Percentiles rank a stretch among this genome's conserved stretches.
phyloP scores from a whole-genome alignment of 2,113 vertebrate species.

The Mormyrus lacerda region DNA sequence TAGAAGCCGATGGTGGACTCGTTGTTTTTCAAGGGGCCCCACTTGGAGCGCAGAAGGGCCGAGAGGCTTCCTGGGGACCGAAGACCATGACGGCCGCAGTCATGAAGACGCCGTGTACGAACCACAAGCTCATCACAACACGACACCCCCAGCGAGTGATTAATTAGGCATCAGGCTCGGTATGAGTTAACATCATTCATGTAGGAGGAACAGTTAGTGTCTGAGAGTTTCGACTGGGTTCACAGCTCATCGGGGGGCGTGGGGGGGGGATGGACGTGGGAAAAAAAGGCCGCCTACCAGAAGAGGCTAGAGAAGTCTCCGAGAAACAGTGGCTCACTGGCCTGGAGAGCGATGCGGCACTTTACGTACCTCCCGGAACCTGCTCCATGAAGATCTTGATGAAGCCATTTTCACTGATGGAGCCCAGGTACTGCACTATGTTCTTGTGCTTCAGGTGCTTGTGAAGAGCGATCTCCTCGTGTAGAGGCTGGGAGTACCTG shows the following conservation, averaged over 20 bases:
- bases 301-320: not conserved
- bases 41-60: slow-evolving; percentile 92
- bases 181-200: not conserved
- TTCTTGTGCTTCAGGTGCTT: slow-evolving; percentile 98
- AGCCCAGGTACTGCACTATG: slow-evolving; percentile 96
- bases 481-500: slow-evolving; percentile 93
- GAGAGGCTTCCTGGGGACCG: slow-evolving; percentile 82
- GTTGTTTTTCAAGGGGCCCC: slow-evolving; percentile 95
- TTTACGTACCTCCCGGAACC: slow-evolving; percentile 85
- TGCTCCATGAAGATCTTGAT: slow-evolving; percentile 99
- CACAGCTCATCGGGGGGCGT: not conserved
- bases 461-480: slow-evolving; percentile 96
- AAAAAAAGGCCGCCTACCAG: not conserved
- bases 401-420: slow-evolving; percentile 92
- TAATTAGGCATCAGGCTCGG: not conserved
- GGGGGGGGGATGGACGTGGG: not conserved
- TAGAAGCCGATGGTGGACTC: slow-evolving; percentile 97
- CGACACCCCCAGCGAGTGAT: not conserved
- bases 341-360: not conserved
- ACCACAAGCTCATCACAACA: not conserved
- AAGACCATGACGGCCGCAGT: slow-evolving; percentile 12
- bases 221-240: not conserved
- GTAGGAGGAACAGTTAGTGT: not conserved
- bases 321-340: not conserved
- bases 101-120: not conserved